Base-by-base conservation (phyloP, 2,888 invertebrate genomes). In the Orgyia antiqua region DNA sequence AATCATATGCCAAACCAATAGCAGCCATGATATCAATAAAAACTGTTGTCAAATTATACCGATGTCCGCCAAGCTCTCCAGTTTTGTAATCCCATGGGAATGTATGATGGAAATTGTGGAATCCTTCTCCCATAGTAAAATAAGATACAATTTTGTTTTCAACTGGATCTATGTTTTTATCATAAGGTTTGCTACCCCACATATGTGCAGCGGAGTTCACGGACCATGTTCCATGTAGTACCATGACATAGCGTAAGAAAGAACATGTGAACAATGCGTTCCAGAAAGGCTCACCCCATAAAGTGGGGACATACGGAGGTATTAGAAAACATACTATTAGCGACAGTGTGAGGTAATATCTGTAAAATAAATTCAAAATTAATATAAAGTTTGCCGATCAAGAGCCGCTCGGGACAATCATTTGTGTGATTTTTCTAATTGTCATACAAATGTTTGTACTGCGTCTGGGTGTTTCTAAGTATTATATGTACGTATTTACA, bases 161-260 rank as follows among this genome's bases (percentile, higher is more conserved):
- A 0, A 91, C 80, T 0, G 95, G 93, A 59, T 91, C 92, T 55
- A 95, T 91, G 73, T 76, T 68, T 87, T 87, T 90, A 67, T 96
- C 93, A 59, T 93, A 93, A 10, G 93, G 92, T 54, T 89, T 91
- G 49, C 80, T 78, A 29, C 93, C 93, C 82, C 90, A 93, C 57
- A 91, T 86, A 74, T 96, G 96, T 7, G 96, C 96, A 0, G 93
- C 93, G 42, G 94, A 94, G 82, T 97, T 97, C 20, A 96, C 95
- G 36, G 94, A 82, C 96, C 96, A 97, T 2, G 96, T 96, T 33
- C 91, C 91, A 70, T 97, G 94, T 31, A 97, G 87, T 1, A 92
- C 90, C 58, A 92, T 88, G 17, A 91, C 89, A 79, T 94, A 96
- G 29, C 96, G 89, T 67, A 94, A 89, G 54, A 92, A 87, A 10